phyloP scores from a whole-genome alignment of 1,140 invertebrate species.

The Zophobas atratus region DNA sequence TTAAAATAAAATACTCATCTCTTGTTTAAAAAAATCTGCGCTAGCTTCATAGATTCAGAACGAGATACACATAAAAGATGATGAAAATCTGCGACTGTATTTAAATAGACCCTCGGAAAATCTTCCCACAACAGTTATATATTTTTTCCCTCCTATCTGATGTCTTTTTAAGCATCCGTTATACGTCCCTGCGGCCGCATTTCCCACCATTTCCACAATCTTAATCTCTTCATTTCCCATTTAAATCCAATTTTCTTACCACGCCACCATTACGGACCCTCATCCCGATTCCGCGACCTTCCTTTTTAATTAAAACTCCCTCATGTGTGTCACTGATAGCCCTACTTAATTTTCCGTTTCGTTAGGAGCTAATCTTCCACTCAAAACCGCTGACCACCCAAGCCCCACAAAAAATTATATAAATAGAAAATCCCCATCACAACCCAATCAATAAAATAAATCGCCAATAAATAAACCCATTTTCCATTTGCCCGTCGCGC shows the following conservation, averaged over 20 bases:
- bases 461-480: constrained; percentile 27
- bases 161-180: too few relatives aligned
- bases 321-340: constrained; percentile 24
- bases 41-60: too few relatives aligned
- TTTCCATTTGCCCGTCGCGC: constrained; percentile 18
- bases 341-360: constrained; percentile 37
- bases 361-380: constrained; percentile 31
- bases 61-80: too few relatives aligned
- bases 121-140: too few relatives aligned
- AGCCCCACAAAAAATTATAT: background rate
- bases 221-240: background rate
- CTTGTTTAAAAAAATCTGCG: too few relatives aligned
- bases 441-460: too few relatives aligned
- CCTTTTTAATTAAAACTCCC: constrained; percentile 21
- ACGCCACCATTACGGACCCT: background rate
- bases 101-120: too few relatives aligned
- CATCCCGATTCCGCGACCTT: background rate
- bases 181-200: too few relatives aligned
- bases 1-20: too few relatives aligned
- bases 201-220: background rate
- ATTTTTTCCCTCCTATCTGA: too few relatives aligned
- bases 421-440: background rate
- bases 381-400: constrained; percentile 20
- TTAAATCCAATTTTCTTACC: background rate
- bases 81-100: too few relatives aligned